Percentiles rank a stretch among this genome's conserved stretches.
phyloP scores from a whole-genome alignment of 2,888 invertebrate species.

The Pristionchus mayeri region DNA sequence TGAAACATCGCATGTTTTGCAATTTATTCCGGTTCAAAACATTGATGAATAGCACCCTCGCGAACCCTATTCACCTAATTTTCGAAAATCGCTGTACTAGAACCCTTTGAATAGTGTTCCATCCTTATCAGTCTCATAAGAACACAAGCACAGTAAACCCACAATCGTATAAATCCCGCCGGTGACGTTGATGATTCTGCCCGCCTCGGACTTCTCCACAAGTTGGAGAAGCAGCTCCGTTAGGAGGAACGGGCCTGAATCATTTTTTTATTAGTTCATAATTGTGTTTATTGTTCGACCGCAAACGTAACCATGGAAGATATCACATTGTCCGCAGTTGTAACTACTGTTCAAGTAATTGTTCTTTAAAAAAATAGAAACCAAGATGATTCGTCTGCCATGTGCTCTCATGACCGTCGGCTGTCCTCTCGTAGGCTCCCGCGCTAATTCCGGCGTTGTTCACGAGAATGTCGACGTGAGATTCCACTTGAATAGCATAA shows the following conservation, averaged over 20 bases:
- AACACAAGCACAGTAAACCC: too few relatives aligned
- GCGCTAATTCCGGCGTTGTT: conserved; percentile 84
- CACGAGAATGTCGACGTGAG: conserved; percentile 75
- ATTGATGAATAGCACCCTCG: too few relatives aligned
- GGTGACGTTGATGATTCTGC: conserved; percentile 87
- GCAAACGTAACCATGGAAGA: neutral
- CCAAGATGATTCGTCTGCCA: conserved; percentile 90
- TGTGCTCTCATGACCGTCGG: conserved; percentile 89
- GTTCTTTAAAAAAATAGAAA: conserved; percentile 78
- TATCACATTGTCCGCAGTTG: neutral
- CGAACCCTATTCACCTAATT: too few relatives aligned
- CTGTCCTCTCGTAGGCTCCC: conserved; percentile 78
- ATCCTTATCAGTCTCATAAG: too few relatives aligned
- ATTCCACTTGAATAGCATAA: conserved; percentile 53
- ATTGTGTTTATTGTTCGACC: neutral
- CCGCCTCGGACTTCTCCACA: conserved; percentile 80
- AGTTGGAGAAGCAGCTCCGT: conserved; percentile 87
- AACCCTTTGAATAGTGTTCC: too few relatives aligned
- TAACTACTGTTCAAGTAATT: neutral
- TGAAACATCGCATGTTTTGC: too few relatives aligned
- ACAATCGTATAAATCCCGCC: neutral
- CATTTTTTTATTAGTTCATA: neutral
- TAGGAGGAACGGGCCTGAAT: conserved; percentile 76
- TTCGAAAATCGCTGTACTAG: too few relatives aligned
- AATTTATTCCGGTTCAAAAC: too few relatives aligned